Evolutionary conservation across 2,888 invertebrate genomes (phyloP), one percentile per base, ranked within the genome.

Genomic region (Idaea biselata): DNA sequence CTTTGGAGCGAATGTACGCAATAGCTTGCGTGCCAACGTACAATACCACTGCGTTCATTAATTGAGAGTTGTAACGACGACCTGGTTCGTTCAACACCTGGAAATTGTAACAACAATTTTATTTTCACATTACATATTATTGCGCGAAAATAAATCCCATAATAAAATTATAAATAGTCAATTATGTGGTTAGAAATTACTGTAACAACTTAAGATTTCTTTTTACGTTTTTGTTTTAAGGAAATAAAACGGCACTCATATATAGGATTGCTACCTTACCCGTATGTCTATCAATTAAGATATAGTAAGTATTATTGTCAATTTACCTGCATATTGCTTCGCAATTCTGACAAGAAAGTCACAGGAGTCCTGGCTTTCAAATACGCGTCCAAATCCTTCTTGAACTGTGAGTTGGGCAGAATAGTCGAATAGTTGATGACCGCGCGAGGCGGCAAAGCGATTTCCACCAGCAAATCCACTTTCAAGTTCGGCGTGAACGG

Each of bases 21-120:
- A 99, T 99, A 5, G 99, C 99, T 87, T 99, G 98, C 0, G 97
- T 98, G 54, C 99, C 99, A 63, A 99, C 99, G 83, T 99, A 99
- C 76, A 99, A 92, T 16, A 99, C 99, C 59, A 99, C 94, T 0
- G 99, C 99, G 83, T 99, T 99, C 95, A 99, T 97, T 77, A 99
- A 89, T 58, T 97, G 97, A 79, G 98, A 97, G 87, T 99, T 99
- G 93, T 99, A 99, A 8, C 97, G 94, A 75, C 97, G 96, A 1
- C 98, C 98, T 0, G 98, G 96, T 76, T 98, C 97, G 81, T 96
- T 96, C 18, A 96, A 94, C 6, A 97, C 93, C 88, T 93, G 68
- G 3, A 44, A 44, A 44, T 44, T 44, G 11, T 44, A 44, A 7
- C 2, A 44, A 44, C n/a, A n/a, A n/a, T n/a, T n/a, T n/a, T n/a